A percentile compares a stretch with the other conserved stretches of the same genome.
Evolutionary conservation across 2,888 invertebrate species (phyloP).

Genomic region (Lepidonotus clava): DNA sequence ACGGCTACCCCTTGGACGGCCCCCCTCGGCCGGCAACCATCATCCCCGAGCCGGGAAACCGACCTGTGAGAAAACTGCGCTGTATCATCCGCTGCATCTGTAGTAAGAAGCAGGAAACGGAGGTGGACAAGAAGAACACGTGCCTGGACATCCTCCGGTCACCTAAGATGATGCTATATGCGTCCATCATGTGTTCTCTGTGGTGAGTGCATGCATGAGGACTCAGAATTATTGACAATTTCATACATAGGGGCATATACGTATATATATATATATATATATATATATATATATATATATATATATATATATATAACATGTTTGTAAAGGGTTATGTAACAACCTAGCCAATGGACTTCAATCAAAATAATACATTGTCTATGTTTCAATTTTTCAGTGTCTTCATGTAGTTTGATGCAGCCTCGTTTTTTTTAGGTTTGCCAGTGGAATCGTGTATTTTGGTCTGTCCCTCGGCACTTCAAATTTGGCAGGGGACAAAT

Average conservation of each 20-base stretch:
- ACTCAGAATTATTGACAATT: neutral
- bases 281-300: neutral
- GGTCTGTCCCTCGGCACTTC: constrained; percentile 66
- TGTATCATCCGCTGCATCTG: constrained; percentile 34
- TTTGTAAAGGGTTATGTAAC: neutral
- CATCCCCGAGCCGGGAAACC: neutral
- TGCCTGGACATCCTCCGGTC: constrained; percentile 60
- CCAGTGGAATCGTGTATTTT: constrained; percentile 64
- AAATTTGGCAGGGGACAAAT: constrained; percentile 63
- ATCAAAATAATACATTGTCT: too few species aligned
- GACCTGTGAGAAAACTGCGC: constrained; percentile 12
- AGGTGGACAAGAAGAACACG: constrained; percentile 39
- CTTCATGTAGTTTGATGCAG: too few species aligned
- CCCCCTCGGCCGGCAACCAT: neutral
- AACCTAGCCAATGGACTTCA: too few species aligned
- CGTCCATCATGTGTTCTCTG: constrained; percentile 64
- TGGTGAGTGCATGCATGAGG: constrained; percentile 60
- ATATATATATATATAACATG: neutral
- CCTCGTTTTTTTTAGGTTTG: constrained; percentile 63
- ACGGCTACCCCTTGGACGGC: too few species aligned
- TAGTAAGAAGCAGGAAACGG: neutral
- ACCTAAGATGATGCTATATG: constrained; percentile 56
- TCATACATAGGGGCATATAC: neutral
- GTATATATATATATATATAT: neutral
- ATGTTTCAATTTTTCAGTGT: too few species aligned